Base-by-base conservation (phyloP, 2,888 invertebrate genomes). In the Muscina levida region DNA sequence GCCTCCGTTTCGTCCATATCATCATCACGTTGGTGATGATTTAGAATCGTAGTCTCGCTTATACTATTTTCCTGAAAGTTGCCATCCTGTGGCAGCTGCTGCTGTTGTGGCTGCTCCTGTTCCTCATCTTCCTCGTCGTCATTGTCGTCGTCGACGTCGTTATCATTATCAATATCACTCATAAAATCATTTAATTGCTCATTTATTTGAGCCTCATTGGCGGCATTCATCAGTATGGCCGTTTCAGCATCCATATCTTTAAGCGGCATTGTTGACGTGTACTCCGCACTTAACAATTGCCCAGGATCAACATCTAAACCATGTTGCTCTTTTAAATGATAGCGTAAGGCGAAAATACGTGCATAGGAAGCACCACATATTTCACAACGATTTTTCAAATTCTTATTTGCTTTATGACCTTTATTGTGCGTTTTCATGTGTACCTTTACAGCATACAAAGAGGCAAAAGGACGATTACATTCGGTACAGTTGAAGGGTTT, bases 321-420 rank as follows among this genome's bases (percentile, higher is more conserved):
- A 85, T 94, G 95, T n/a, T 92, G 93, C 56, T 93, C 93, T 75
- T 93, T 94, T 85, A 95, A 89, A 87, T 96, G 96, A 88, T 94
- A 94, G 73, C 93, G 93, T 10, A 96, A 90, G 0, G 95, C 95
- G 89, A 95, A 95, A 0, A 93, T 92, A 2, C 95, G 91, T 10
- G 95, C 95, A 88, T 96, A 96, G 42, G 93, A 93, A 0, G 96
- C 96, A 0, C 95, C 95, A 87, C 96, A 96, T 68, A 93, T 88
- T 75, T 91, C 89, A 85, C 95, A 95, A 77, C 93, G 92, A 87
- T 94, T 94, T 87, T 94, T 94, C 3, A 95, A 91, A 87, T 93
- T 94, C 15, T 87, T 86, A 88, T 94, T 94, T 0, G 84, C 84
- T 72, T 88, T 89, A 26, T 85, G 85, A 79, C 92, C 92, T 11